Percentiles rank a stretch among this genome's conserved stretches.
Evolutionary conservation across 2,888 invertebrate genomes (phyloP).

Genomic region (Torymus tubicola): DNA sequence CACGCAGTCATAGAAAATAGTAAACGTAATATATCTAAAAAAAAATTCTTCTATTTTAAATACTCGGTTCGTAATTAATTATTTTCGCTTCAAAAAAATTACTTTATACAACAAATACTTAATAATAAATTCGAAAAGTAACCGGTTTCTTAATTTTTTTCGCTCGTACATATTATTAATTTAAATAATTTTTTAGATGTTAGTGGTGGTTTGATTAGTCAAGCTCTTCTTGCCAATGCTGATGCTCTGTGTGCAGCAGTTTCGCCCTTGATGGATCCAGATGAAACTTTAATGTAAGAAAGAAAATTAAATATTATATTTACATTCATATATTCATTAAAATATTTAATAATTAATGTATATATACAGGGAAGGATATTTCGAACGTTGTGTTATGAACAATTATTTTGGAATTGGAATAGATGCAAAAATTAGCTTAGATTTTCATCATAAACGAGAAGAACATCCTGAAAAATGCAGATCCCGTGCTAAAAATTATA

Average conservation of each 20-base stretch:
- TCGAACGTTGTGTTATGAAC: constrained; percentile 98
- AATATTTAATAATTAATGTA: constrained; percentile 32
- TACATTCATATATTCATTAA: constrained; percentile 3
- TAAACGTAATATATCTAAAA: too few species aligned
- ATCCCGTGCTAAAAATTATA: constrained; percentile 95
- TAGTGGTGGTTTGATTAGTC: constrained; percentile 92
- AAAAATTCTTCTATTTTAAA: too few species aligned
- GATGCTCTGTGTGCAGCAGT: constrained; percentile 97
- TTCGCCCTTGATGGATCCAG: constrained; percentile 96
- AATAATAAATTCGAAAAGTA: too few species aligned
- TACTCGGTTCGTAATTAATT: too few species aligned
- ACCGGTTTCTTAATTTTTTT: too few species aligned
- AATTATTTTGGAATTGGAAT: constrained; percentile 99
- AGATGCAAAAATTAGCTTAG: constrained; percentile 97
- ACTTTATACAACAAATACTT: too few species aligned
- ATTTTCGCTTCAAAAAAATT: too few species aligned
- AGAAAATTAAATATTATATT: constrained; percentile 6
- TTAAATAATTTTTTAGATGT: constrained; percentile 77
- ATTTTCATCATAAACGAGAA: constrained; percentile 97
- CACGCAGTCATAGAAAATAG: too few species aligned
- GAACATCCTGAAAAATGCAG: constrained; percentile 98
- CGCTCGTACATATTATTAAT: background rate
- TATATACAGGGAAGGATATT: constrained; percentile 85
- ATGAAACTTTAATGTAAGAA: constrained; percentile 85
- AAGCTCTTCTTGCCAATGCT: constrained; percentile 95